Evolutionary conservation across 2,797 vertebrate genomes (phyloP), one percentile per base, ranked within the genome.

Genomic region (Petrocephalus sullivani): DNA sequence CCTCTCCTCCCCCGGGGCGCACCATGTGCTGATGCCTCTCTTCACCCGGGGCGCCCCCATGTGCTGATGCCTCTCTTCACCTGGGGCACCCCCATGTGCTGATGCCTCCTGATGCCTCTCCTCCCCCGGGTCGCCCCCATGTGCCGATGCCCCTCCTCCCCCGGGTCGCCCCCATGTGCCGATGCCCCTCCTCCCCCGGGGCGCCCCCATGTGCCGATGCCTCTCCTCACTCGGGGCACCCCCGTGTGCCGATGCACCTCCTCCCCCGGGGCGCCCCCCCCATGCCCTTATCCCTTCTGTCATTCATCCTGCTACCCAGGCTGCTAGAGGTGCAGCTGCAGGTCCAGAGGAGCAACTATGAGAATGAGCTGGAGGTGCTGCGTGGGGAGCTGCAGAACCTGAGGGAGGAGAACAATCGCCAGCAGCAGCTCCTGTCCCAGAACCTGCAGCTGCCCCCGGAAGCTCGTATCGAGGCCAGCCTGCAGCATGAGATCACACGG

Each of bases 401-500:
- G 82, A 97, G 95, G 93, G 94, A 95, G 37, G 98, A 98, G 84
- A 97, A 97, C 91, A 96, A 97, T 12, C 95, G 97, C 16, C 97
- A 98, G 92, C 96, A 98, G 93, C 96, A 98, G 92, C 93, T 98
- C 12, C 92, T 98, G 89, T 95, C 96, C 0, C 96, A 97, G 93
- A 97, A 96, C 81, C 96, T 98, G 89, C 95, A 96, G 89, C 94
- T 98, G 91, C 96, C 98, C 2, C 97, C 97, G 0, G 97, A 97
- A 46, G 97, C 97, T 0, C 96, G 97, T 51, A 96, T 98, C 0
- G 97, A 99, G 53, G 96, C 96, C 46, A 95, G 96, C 28, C 94
- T 99, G 51, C 97, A 98, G 92, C 97, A 97, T 0, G 98, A 99
- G 93, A 98, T 99, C 92, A 97, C 96, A 23, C 95, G 97, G 3